Evolutionary conservation across 2,113 vertebrate genomes (phyloP), one percentile per base, ranked within the genome.

Genomic region (Ginglymostoma cirratum): DNA sequence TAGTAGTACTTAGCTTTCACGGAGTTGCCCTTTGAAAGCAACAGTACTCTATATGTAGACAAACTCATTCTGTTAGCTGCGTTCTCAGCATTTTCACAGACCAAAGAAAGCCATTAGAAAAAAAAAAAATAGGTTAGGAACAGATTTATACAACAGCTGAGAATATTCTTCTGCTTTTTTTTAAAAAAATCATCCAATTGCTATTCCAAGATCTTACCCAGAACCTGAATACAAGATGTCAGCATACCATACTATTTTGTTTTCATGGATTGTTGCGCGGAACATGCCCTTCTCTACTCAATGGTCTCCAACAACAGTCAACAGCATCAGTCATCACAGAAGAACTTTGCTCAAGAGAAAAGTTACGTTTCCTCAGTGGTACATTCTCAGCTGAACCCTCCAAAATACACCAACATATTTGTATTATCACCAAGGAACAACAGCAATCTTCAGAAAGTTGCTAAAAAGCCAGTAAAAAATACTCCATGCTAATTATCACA

Each of bases 91-190:
- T 15, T 61, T 90, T 52, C 48, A 52, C 48, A 61, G 3, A 52
- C 10, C 87, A 90, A 61, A 90, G 30, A 30, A 34, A 52, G 30
- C 48, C 87, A 90, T 90, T 61, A 90, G 87, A 52, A 90, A 61
- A 90, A 90, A 90, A 27, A 3, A 61, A 0, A 89, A 24, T 12
- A 90, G 52, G 87, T 27, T 90, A 90, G 34, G 52, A 90, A 61
- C 87, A 90, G 87, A 61, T 89, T 48, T 14, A 55, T 90, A 30
- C 87, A 90, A 90, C 87, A 90, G 87, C 52, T 90, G 52, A 90
- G 55, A 61, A 90, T 52, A 12, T 52, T 27, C 30, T 61, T 48
- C 52, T 61, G 87, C 55, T 17, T 34, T 90, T 34, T 90, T 90
- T 61, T 3, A 2, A 48, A 90, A 90, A 61, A 5, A 90, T 14